A percentile compares a stretch with the other conserved stretches of the same genome.
These are phyloP conservation scores for Brienomyrus longianalis DNA, from an alignment of 2,113 vertebrate species.

Conservation along the genomic window DNA sequence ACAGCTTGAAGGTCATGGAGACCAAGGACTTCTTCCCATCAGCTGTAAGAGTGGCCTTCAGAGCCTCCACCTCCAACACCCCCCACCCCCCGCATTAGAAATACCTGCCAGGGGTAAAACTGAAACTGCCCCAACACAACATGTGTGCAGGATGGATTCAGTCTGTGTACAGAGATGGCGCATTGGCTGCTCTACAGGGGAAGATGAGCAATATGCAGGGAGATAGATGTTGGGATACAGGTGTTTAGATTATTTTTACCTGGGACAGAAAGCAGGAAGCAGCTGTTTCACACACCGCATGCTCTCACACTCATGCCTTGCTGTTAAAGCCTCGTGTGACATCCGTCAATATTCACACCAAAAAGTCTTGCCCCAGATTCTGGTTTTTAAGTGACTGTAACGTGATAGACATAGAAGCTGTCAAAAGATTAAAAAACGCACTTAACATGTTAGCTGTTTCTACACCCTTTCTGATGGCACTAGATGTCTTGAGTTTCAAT, in stretches of 20 bases:
- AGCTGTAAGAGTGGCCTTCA: background rate
- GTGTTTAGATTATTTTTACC: conserved; percentile 46
- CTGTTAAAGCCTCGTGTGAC: background rate
- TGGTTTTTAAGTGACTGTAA: background rate
- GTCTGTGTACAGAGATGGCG: conserved; percentile 37
- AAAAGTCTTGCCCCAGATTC: background rate
- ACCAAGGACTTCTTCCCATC: background rate
- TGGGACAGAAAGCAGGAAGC: conserved; percentile 32
- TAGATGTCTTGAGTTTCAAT: background rate
- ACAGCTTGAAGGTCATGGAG: background rate
- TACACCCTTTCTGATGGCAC: background rate
- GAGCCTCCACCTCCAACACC: background rate
- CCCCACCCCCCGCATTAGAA: conserved; percentile 50
- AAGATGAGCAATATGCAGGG: conserved; percentile 42
- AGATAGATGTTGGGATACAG: conserved; percentile 48
- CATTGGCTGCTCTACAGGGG: conserved; percentile 26
- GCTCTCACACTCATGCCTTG: background rate
- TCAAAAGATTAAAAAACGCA: background rate
- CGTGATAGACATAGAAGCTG: background rate
- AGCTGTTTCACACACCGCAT: conserved; percentile 20
- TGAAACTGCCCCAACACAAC: conserved; percentile 55
- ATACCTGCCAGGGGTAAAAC: conserved; percentile 61
- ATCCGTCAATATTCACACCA: background rate
- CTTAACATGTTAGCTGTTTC: background rate
- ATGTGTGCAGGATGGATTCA: conserved; percentile 65